Percentiles rank a stretch among this genome's conserved stretches.
Evolutionary conservation across 2,113 vertebrate genomes (phyloP).

Genomic region (Artemisiospiza belli): DNA sequence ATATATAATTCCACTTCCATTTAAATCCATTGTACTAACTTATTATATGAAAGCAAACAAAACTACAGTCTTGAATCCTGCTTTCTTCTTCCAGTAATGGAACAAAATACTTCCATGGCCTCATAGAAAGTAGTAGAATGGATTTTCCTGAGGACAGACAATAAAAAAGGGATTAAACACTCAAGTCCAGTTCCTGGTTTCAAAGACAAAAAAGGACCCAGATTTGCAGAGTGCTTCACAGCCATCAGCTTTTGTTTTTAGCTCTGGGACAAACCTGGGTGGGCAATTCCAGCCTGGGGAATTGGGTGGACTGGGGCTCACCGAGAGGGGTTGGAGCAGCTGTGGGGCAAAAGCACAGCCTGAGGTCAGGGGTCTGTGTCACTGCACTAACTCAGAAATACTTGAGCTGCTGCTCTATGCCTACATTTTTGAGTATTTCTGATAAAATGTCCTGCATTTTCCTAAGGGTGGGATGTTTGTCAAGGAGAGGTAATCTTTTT

Average conservation of each 20-base stretch:
- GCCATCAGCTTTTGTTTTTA: not conserved
- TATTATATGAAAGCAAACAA: constrained; percentile 5
- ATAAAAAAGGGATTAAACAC: not conserved
- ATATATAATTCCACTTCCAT: constrained; percentile 27
- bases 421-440: not conserved
- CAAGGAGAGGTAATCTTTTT: not conserved
- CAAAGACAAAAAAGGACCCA: not conserved
- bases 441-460: not conserved
- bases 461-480: not conserved
- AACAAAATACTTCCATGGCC: not conserved
- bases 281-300: not conserved
- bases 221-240: not conserved
- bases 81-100: not conserved
- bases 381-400: not conserved
- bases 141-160: not conserved
- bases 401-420: not conserved
- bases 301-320: not conserved
- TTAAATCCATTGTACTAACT: constrained; percentile 26
- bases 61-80: not conserved
- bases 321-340: not conserved
- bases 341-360: not conserved
- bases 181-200: not conserved
- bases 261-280: not conserved
- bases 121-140: not conserved
- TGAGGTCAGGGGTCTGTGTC: not conserved